These are phyloP conservation scores for Chymomyza amoena DNA, from an alignment of 2,888 invertebrate species.

Conservation along the genomic window DNA sequence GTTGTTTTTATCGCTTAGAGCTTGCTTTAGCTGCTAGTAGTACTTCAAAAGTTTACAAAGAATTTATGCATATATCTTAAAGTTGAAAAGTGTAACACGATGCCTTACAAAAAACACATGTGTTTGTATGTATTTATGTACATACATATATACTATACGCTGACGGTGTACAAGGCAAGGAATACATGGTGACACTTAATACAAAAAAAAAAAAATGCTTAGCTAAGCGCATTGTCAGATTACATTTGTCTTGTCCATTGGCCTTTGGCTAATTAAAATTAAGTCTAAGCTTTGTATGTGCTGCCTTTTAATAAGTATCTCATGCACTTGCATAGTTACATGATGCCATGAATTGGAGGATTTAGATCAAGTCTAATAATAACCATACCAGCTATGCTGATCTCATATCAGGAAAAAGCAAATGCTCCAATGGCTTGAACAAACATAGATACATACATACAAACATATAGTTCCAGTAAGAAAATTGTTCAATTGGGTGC, in stretches of 20 bases:
- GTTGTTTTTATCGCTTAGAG: too few species aligned
- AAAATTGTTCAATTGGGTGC: conserved; percentile 29
- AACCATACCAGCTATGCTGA: conserved; percentile 45
- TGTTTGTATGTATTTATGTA: background rate
- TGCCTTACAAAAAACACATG: background rate
- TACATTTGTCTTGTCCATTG: conserved; percentile 21
- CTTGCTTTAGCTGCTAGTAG: too few species aligned
- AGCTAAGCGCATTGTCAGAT: conserved; percentile 51
- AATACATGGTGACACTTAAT: conserved; percentile 33
- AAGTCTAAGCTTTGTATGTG: conserved; percentile 39
- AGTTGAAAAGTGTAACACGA: background rate
- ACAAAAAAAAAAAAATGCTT: conserved; percentile 34
- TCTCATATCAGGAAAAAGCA: conserved; percentile 42
- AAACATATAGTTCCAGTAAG: conserved; percentile 61
- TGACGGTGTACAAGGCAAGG: conserved; percentile 27
- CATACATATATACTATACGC: background rate
- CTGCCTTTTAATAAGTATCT: conserved; percentile 37
- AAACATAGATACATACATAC: conserved; percentile 4
- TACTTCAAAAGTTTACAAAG: too few species aligned
- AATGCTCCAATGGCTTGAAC: conserved; percentile 12
- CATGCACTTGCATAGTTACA: background rate
- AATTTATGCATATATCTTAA: background rate
- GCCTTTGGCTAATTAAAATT: conserved; percentile 54
- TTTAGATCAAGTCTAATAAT: conserved; percentile 59
- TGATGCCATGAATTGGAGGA: conserved; percentile 32